phyloP scores from a whole-genome alignment of 2,113 vertebrate genomes.

The Carlito syrichta region DNA sequence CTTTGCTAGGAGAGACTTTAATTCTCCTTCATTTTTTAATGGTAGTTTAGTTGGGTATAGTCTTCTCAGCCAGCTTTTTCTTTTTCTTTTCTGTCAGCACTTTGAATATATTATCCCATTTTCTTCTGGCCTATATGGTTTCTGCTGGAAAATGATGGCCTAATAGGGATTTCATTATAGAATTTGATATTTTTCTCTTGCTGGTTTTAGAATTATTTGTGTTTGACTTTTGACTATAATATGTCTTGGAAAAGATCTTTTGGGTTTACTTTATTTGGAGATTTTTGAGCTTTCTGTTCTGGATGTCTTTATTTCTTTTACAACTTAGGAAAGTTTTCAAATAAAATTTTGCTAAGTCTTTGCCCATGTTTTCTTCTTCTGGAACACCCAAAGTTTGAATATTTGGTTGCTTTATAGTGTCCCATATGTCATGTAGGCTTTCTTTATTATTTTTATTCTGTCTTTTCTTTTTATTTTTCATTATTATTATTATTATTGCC shows the following conservation, averaged over 20 bases:
- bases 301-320: not conserved
- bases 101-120: not conserved
- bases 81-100: not conserved
- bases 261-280: not conserved
- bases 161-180: not conserved
- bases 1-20: not conserved
- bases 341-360: not conserved
- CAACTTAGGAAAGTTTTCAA: not conserved
- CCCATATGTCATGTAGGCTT: not conserved
- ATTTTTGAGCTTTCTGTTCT: not conserved
- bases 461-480: too few species aligned
- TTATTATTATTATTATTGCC: too few species aligned
- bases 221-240: not conserved
- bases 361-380: not conserved
- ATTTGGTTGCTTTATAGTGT: not conserved
- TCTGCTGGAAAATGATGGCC: not conserved
- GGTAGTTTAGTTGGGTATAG: not conserved
- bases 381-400: not conserved
- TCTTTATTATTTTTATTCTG: not conserved
- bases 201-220: not conserved
- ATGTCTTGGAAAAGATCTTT: not conserved
- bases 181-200: not conserved
- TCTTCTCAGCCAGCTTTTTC: not conserved
- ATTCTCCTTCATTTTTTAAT: not conserved
- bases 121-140: not conserved